Evolutionary conservation across 2,113 vertebrate species (phyloP).

Genomic region (Lepus europaeus): DNA sequence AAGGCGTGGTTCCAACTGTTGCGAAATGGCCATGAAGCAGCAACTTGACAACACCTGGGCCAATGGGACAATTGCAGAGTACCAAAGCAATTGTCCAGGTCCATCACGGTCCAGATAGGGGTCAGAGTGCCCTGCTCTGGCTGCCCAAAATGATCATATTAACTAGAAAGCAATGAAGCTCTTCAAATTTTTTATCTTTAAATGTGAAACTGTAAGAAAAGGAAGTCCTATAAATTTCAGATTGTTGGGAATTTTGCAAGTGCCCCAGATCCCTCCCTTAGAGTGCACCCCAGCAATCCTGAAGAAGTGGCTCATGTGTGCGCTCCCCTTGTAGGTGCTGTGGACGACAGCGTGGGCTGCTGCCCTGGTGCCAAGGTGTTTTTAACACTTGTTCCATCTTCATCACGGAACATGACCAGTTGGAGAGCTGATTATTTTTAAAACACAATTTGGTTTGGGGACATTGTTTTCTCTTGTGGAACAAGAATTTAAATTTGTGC

Average conservation of each 20-base stretch:
- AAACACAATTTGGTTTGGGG: constrained; percentile 48
- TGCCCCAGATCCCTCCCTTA: background rate
- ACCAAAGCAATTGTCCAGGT: background rate
- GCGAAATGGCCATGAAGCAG: background rate
- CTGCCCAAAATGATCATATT: background rate
- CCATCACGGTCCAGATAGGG: background rate
- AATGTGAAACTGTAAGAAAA: constrained; percentile 11
- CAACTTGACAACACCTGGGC: background rate
- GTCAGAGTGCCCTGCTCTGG: constrained; percentile 46
- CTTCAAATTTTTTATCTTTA: background rate
- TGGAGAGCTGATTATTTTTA: constrained; percentile 30
- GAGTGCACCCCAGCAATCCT: background rate
- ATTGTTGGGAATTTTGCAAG: background rate
- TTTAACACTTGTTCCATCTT: background rate
- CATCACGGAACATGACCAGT: background rate
- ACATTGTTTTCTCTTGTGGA: constrained; percentile 29
- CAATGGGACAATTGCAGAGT: background rate
- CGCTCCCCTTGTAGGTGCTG: background rate
- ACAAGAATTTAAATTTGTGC: constrained; percentile 49
- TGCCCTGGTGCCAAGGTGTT: background rate
- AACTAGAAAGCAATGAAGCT: background rate
- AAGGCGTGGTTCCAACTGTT: background rate
- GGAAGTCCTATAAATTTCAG: background rate
- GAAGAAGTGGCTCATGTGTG: accelerated
- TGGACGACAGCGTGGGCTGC: accelerated